A percentile compares a stretch with the other conserved stretches of the same genome.
These are phyloP conservation scores for Pteropus alecto DNA, from an alignment of 2,113 vertebrate species.

Conservation along the genomic window DNA sequence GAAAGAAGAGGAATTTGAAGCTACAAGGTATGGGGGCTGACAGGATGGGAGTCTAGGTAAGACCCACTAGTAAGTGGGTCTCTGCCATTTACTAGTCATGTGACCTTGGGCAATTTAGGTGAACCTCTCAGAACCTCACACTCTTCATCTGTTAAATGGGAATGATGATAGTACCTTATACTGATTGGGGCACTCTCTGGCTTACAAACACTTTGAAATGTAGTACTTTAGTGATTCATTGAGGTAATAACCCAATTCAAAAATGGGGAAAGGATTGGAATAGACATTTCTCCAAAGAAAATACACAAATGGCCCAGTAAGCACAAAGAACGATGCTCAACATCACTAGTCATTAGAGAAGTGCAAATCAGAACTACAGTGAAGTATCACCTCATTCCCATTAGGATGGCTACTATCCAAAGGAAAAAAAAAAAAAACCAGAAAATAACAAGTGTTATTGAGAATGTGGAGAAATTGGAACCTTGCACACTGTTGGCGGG, in stretches of 20 bases:
- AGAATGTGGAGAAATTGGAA: neutral
- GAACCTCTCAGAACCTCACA: neutral
- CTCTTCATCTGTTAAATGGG: neutral
- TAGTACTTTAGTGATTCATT: neutral
- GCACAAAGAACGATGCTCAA: neutral
- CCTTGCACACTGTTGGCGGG: neutral
- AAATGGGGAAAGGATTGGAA: neutral
- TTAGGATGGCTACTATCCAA: neutral
- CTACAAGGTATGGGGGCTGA: slow-evolving; percentile 69
- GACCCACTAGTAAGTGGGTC: too few species aligned
- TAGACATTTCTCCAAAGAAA: neutral
- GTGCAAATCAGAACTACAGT: neutral
- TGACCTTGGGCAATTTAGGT: neutral
- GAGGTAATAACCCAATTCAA: neutral
- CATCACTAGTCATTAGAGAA: neutral
- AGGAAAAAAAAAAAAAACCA: neutral
- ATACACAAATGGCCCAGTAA: neutral
- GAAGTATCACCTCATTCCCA: neutral
- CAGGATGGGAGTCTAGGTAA: neutral
- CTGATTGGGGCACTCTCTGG: neutral
- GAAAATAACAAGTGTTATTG: neutral
- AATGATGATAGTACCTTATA: neutral
- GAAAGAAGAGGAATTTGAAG: slow-evolving; percentile 85
- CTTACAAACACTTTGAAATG: neutral
- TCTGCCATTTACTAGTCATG: neutral